Evolutionary conservation across 2,113 vertebrate species (phyloP).

Genomic region (Macquaria australasica): DNA sequence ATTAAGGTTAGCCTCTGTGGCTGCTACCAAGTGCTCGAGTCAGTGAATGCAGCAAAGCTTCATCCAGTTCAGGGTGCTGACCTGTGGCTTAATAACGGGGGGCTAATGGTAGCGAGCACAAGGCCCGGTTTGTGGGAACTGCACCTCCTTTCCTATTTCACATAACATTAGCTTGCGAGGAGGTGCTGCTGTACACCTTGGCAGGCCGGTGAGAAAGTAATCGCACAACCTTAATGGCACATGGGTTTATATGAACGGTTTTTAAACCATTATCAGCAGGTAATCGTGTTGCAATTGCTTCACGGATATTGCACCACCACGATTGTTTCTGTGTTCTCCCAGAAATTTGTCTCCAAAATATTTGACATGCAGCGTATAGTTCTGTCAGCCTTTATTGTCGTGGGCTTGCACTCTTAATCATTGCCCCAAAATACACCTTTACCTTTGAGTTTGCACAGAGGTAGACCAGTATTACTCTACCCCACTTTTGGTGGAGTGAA

Average conservation of each 20-base stretch:
- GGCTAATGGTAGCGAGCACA: constrained; percentile 7
- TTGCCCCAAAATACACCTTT: not conserved
- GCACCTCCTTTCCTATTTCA: not conserved
- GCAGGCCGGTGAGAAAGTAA: constrained; percentile 41
- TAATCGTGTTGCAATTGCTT: not conserved
- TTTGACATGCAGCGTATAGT: not conserved
- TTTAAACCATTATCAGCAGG: not conserved
- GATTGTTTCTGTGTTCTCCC: not conserved
- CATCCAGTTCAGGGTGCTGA: constrained; percentile 4
- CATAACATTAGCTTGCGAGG: not conserved
- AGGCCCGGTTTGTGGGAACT: constrained; percentile 29
- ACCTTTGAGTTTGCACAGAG: constrained; percentile 15
- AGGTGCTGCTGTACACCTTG: constrained; percentile 13
- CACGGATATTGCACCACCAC: not conserved
- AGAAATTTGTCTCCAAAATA: not conserved
- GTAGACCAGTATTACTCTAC: constrained; percentile 24
- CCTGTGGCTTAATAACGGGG: constrained; percentile 6
- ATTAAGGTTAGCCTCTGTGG: not conserved
- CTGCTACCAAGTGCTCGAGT: constrained; percentile 46
- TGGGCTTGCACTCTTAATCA: not conserved
- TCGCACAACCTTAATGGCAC: not conserved
- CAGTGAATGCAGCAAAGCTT: constrained; percentile 8
- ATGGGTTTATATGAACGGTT: not conserved
- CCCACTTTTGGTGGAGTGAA: constrained; percentile 61
- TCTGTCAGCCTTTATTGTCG: not conserved